Evolutionary conservation across 2,113 vertebrate genomes (phyloP).

Genomic region (Apistogramma diplotaenia): DNA sequence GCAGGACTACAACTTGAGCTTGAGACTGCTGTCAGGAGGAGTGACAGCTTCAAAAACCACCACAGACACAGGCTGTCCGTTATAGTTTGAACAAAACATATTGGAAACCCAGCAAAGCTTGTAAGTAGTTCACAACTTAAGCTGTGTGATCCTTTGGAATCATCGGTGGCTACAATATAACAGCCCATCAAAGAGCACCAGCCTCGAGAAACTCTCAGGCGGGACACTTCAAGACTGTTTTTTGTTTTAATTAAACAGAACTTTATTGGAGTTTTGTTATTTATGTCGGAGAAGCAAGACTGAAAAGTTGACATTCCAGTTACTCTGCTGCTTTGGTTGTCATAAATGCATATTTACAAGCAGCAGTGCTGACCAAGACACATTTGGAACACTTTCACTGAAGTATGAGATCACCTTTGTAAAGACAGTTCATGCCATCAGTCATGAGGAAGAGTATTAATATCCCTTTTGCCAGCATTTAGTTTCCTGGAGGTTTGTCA

Average conservation of each 20-base stretch:
- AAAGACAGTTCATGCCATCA: not conserved
- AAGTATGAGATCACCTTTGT: conserved; percentile 9
- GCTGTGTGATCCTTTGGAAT: not conserved
- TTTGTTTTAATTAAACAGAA: too few species aligned
- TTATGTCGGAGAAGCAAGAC: not conserved
- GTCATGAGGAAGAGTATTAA: conserved; percentile 12
- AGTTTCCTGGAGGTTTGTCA: conserved; percentile 5
- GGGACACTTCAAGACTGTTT: not conserved
- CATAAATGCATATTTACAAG: not conserved
- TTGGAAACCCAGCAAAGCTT: not conserved
- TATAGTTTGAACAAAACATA: not conserved
- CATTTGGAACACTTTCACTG: conserved; percentile 17
- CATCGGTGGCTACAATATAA: not conserved
- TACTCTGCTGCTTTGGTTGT: not conserved
- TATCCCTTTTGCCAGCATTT: not conserved
- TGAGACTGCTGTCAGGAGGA: not conserved
- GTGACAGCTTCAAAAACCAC: not conserved
- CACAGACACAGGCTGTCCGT: not conserved
- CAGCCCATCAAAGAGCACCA: not conserved
- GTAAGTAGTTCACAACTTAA: not conserved
- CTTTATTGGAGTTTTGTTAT: too few species aligned
- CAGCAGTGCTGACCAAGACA: not conserved
- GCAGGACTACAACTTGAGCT: not conserved
- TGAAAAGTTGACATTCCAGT: not conserved
- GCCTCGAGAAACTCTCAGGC: not conserved